Evolutionary conservation across 2,797 vertebrate genomes (phyloP).

Genomic region (Anabacerthia variegaticeps): DNA sequence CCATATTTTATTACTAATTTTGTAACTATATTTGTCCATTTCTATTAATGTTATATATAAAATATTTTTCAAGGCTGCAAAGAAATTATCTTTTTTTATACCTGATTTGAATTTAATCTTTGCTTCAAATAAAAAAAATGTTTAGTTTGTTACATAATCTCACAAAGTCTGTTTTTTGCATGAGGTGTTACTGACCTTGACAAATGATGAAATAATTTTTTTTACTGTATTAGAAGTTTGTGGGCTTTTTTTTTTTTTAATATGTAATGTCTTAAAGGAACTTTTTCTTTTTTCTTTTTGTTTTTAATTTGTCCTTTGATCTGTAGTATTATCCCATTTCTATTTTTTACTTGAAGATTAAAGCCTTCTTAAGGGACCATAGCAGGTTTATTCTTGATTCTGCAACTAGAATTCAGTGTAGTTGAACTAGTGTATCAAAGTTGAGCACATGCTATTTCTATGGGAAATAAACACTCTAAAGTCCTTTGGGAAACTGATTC

Average conservation of each 20-base stretch:
- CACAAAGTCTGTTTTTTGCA: neutral
- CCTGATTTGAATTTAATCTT: neutral
- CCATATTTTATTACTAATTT: neutral
- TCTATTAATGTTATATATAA: neutral
- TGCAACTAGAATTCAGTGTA: neutral
- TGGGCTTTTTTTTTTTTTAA: neutral
- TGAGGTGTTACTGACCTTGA: neutral
- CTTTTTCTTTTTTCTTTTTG: neutral
- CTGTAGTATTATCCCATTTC: neutral
- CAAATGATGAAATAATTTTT: neutral
- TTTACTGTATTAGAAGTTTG: neutral
- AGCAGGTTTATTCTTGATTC: neutral
- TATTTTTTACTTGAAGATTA: neutral
- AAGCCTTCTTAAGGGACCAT: neutral
- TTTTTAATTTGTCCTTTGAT: neutral
- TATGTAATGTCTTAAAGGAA: fast-evolving
- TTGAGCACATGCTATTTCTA: neutral
- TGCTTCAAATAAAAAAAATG: neutral
- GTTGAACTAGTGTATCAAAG: neutral
- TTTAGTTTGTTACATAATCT: neutral
- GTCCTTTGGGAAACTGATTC: neutral
- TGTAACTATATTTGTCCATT: neutral
- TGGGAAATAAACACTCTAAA: neutral
- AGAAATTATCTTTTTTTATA: neutral
- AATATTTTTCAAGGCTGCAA: fast-evolving